A percentile compares a stretch with the other conserved stretches of the same genome.
Evolutionary conservation across 2,113 vertebrate species (phyloP).

Genomic region (Rynchops niger): DNA sequence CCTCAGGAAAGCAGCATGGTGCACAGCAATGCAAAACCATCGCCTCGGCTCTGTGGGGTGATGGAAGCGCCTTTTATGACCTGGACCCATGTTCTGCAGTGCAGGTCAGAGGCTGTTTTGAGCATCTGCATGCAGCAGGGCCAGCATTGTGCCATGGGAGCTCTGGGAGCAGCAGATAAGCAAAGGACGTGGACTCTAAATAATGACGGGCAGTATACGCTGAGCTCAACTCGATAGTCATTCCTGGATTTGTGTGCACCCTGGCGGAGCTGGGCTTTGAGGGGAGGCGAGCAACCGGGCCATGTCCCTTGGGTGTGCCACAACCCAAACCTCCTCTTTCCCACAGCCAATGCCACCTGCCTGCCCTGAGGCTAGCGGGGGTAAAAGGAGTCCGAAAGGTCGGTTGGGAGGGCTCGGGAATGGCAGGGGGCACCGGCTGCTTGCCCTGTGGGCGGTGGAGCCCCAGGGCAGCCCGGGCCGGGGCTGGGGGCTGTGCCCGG

Average conservation of each 20-base stretch:
- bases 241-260: background rate
- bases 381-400: background rate
- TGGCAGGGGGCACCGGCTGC: background rate
- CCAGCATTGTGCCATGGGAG: rapidly evolving
- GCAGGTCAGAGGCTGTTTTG: no score
- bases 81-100: rapidly evolving
- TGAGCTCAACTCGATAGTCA: rapidly evolving
- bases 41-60: rapidly evolving
- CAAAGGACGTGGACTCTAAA: background rate
- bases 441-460: background rate
- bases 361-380: background rate
- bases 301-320: background rate
- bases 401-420: background rate
- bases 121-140: background rate
- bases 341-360: background rate
- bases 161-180: background rate
- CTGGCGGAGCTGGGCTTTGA: background rate
- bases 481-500: no score
- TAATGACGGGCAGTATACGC: rapidly evolving
- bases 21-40: background rate
- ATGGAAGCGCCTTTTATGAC: background rate
- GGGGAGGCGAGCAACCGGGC: background rate
- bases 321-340: background rate
- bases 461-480: background rate
- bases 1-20: background rate